These are phyloP conservation scores for Heliconius aoede DNA, from an alignment of 2,888 invertebrate genomes.

Conservation along the genomic window DNA sequence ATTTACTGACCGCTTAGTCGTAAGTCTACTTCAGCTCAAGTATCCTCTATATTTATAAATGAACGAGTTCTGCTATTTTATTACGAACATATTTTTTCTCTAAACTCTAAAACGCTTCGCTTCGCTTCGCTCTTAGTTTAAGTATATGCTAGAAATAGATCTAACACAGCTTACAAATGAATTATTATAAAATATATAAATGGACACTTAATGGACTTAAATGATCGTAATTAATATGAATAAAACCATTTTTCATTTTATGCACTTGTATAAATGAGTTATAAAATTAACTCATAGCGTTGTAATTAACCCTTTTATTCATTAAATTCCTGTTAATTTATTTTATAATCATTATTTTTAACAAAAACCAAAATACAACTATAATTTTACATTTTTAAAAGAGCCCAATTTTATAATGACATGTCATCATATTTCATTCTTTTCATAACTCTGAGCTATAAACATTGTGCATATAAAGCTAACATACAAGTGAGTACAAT, in stretches of 20 bases:
- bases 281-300: constrained; percentile 1
- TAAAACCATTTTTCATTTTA: background rate
- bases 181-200: background rate
- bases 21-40: constrained; percentile 9
- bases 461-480: too few relatives aligned
- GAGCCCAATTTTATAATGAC: too few relatives aligned
- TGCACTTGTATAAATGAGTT: background rate
- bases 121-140: background rate
- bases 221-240: background rate
- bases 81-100: background rate
- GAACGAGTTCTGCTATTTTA: constrained; percentile 1
- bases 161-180: background rate
- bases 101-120: background rate
- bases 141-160: background rate
- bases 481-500: too few relatives aligned
- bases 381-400: too few relatives aligned
- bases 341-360: background rate
- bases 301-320: background rate
- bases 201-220: background rate
- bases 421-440: too few relatives aligned
- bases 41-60: constrained; percentile 13
- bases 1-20: constrained; percentile 22
- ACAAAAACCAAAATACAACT: too few relatives aligned
- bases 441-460: too few relatives aligned
- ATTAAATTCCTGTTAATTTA: background rate